Percentiles rank a stretch among this genome's conserved stretches.
phyloP scores from a whole-genome alignment of 2,888 invertebrate genomes.

The Geotrupes spiniger region DNA sequence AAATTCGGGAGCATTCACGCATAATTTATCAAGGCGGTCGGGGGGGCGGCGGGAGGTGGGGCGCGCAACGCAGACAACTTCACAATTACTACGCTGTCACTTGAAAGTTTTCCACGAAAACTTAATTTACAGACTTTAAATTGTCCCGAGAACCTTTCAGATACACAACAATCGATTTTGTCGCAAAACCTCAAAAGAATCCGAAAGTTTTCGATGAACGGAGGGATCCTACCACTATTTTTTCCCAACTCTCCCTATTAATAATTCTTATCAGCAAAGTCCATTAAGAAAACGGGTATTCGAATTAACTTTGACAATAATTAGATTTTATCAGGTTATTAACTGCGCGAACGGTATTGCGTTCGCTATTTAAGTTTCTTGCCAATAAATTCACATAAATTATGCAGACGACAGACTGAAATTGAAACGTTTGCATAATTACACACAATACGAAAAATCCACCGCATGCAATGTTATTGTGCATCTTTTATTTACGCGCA shows the following conservation, averaged over 20 bases:
- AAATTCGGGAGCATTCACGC: conserved; percentile 30
- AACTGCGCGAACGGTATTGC: too few relatives aligned
- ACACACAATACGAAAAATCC: too few relatives aligned
- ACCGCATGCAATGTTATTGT: too few relatives aligned
- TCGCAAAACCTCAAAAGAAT: conserved; percentile 30
- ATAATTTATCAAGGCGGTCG: conserved; percentile 23
- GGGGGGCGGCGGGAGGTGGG: conserved; percentile 6
- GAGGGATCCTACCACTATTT: conserved; percentile 3
- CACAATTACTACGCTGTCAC: conserved; percentile 41
- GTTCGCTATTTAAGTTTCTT: too few relatives aligned
- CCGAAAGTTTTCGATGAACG: conserved; percentile 18
- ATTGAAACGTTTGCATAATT: too few relatives aligned
- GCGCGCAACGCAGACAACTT: conserved; percentile 36
- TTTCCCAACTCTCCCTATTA: conserved; percentile 6
- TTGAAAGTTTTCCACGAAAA: conserved; percentile 40
- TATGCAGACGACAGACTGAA: too few relatives aligned
- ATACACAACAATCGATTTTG: conserved; percentile 38
- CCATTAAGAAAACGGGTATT: conserved; percentile 1
- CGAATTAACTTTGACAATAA: conserved; percentile 1
- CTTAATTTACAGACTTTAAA: conserved; percentile 42
- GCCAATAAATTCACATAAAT: too few relatives aligned
- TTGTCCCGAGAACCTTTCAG: conserved; percentile 39
- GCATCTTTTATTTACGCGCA: too few relatives aligned
- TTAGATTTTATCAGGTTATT: neutral
- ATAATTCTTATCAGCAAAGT: conserved; percentile 6